Evolutionary conservation across 2,113 vertebrate species (phyloP), one percentile per base, ranked within the genome.

Genomic region (Notarius quadriscutis): DNA sequence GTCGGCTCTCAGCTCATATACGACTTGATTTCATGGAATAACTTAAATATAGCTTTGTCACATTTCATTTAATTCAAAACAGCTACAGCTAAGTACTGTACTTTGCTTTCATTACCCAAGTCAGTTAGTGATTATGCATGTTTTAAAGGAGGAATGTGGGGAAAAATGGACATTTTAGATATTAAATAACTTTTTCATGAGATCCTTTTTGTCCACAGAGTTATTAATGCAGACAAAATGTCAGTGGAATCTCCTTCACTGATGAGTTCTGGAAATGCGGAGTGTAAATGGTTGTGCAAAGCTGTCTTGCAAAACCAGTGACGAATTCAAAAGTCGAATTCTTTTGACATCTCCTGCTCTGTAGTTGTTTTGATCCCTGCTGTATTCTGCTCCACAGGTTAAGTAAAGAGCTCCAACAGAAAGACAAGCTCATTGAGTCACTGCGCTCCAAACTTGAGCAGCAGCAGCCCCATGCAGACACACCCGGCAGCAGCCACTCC

Each of bases 391-490:
- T 84, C 50, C 10, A 0, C 92, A 99, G 98, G 91, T 95, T 99
- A 51, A 97, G 95, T 89, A 94, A 89, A 86, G 97, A 99, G 90
- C 96, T 98, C 15, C 96, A 97, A 89, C 96, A 98, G 91, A 98
- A 98, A 92, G 96, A 98, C 82, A 96, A 96, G 74, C 90, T 97
- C 91, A 98, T 97, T 9, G 95, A 98, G 88, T 95, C 94, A n/a
- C 94, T 98, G 9, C 96, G 95, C 60, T 93, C 95, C 11, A 96
- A 97, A 91, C 94, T 98, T 0, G 90, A 93, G 30, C 89, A 87
- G 63, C 48, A 67, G 65, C 65, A 77, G 50, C 55, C 83, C 11
- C 87, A 57, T 10, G 63, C 95, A 0, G 94, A 96, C 89, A 96
- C 96, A 0, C 96, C 96, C 0, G 93, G 93, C 81, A 97, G 96